phyloP scores from a whole-genome alignment of 1,140 invertebrate species.

The Tetraneura akinire region DNA sequence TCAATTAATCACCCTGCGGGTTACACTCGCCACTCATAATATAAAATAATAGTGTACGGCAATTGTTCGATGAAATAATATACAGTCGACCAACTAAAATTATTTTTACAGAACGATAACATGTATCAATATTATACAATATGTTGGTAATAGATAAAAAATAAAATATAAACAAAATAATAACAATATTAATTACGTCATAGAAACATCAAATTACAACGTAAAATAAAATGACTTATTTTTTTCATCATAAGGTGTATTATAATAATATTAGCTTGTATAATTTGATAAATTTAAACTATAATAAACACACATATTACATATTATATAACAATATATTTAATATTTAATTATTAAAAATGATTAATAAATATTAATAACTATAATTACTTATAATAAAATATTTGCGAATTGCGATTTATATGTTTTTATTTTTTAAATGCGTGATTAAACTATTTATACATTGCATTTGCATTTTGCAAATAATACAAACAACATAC shows the following conservation, averaged over 20 bases:
- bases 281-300: too few species aligned
- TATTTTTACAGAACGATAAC: background rate
- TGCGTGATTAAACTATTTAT: too few species aligned
- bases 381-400: too few species aligned
- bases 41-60: background rate
- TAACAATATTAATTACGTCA: background rate
- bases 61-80: slow-evolving; percentile 42
- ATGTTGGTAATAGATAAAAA: slow-evolving; percentile 1
- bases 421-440: background rate
- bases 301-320: too few species aligned
- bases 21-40: background rate
- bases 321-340: background rate
- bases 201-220: background rate
- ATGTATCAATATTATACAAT: background rate
- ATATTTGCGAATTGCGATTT: too few species aligned
- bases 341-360: too few species aligned
- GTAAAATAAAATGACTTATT: too few species aligned
- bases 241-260: too few species aligned
- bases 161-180: slow-evolving; percentile 28
- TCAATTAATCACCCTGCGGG: slow-evolving; percentile 39
- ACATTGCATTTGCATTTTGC: too few species aligned
- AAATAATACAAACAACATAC: too few species aligned
- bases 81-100: slow-evolving; percentile 6
- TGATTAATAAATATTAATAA: too few species aligned
- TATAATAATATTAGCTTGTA: too few species aligned